Base-by-base conservation (phyloP, 2,797 vertebrate species). In the Gymnoscopelus braueri region DNA sequence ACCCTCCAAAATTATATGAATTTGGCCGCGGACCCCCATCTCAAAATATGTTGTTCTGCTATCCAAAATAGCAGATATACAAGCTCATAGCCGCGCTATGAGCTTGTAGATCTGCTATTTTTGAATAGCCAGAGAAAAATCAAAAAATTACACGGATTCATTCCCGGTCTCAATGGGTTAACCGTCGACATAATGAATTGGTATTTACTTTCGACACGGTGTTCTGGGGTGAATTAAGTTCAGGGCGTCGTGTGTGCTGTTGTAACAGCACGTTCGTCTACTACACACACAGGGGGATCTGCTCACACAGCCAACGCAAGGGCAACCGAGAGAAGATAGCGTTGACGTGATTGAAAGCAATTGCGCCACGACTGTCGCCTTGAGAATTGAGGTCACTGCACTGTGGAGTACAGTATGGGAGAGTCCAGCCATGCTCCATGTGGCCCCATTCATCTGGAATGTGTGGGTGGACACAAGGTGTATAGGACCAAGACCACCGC, bases 401-500 rank as follows among this genome's bases (percentile, higher is more conserved):
- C 61, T 83, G 84, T 84, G 81, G 77, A 63, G 39, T 76, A 61
- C 68, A 66, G 79, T 84, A 69, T 74, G 81, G 67, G 60, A 72
- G 77, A 83, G 84, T 89, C 80, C 77, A 74, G 84, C 77, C 83
- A 79, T 87, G 79, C 13, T 72, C 84, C 63, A 72, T 77, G 75
- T 77, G 80, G 13, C 87, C 81, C 71, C 29, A 2, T 80, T 83
- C 73, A 78, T 77, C 77, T 65, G 74, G 67, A 81, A 82, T 52
- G 84, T 64, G 88, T 85, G 85, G 90, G 91, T 73, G 84, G 88
- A 19, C 19, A 89, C 78, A 85, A 87, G 84, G 88, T 89, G 87
- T 88, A 19, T 19, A 86, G 87, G 89, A 86, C 87, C 81, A 78
- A 84, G 83, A 88, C 90, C 85, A 90, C 85, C 89, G 89, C 87